phyloP scores from a whole-genome alignment of 1,140 invertebrate species.

The Gryllus bimaculatus region DNA sequence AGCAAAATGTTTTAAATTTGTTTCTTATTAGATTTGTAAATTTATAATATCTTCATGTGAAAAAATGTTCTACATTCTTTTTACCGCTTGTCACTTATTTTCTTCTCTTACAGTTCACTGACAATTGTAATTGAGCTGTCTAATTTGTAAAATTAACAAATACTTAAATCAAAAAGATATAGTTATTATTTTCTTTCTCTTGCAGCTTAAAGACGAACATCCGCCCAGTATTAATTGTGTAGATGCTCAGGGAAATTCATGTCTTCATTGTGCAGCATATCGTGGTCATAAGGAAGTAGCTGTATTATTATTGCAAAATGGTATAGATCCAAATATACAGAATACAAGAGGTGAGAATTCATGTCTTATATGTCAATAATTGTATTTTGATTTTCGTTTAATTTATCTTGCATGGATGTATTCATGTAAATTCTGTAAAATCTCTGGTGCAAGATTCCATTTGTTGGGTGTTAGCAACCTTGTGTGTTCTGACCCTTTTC shows the following conservation, averaged over 20 bases:
- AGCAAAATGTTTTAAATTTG: no score
- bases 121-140: no score
- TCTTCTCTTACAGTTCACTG: no score
- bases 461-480: no score
- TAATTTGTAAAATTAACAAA: background rate
- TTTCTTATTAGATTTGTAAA: no score
- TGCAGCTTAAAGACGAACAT: conserved; percentile 32
- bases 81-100: no score
- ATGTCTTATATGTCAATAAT: background rate
- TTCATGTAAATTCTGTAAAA: no score
- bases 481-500: no score
- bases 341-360: conserved; percentile 38
- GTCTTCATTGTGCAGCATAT: conserved; percentile 56
- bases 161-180: background rate
- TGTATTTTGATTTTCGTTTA: background rate
- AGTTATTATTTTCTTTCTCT: conserved; percentile 18
- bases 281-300: conserved; percentile 54
- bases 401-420: background rate
- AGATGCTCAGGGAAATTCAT: conserved; percentile 53
- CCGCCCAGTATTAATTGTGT: conserved; percentile 39
- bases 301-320: conserved; percentile 49
- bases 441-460: no score
- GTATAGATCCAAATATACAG: conserved; percentile 41
- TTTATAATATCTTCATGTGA: no score
- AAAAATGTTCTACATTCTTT: no score